phyloP scores from a whole-genome alignment of 1,140 invertebrate species.

The Scaptomyza graminum region DNA sequence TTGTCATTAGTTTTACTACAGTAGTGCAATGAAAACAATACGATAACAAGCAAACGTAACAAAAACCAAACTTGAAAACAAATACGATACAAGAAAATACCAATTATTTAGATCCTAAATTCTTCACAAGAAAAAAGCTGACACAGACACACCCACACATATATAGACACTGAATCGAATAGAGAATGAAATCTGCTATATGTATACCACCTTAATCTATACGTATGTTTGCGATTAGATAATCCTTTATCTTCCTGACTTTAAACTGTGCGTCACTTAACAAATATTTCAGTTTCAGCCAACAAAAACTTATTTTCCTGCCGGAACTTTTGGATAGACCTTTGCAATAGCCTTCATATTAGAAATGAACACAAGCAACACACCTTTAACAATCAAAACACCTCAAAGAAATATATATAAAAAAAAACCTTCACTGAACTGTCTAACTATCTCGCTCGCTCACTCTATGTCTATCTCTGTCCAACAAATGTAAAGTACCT shows the following conservation, averaged over 20 bases:
- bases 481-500: slow-evolving; percentile 41
- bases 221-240: slow-evolving; percentile 71
- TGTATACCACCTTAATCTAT: slow-evolving; percentile 50
- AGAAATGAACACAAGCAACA: slow-evolving; percentile 29
- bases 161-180: slow-evolving; percentile 44
- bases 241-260: slow-evolving; percentile 62
- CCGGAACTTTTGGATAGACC: slow-evolving; percentile 69
- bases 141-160: slow-evolving; percentile 21
- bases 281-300: slow-evolving; percentile 53
- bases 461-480: slow-evolving; percentile 43
- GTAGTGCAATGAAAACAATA: slow-evolving; percentile 73
- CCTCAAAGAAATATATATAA: slow-evolving; percentile 26
- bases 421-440: slow-evolving; percentile 21
- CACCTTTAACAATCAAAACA: slow-evolving; percentile 17
- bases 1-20: slow-evolving; percentile 77
- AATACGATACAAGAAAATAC: slow-evolving; percentile 59
- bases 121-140: neutral
- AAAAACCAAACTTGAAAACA: slow-evolving; percentile 47
- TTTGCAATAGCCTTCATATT: slow-evolving; percentile 43
- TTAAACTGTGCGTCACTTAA: slow-evolving; percentile 51
- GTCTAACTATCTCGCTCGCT: slow-evolving; percentile 22
- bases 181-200: slow-evolving; percentile 63
- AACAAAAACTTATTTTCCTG: slow-evolving; percentile 40
- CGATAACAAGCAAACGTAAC: slow-evolving; percentile 33
- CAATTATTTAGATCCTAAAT: slow-evolving; percentile 68